phyloP scores from a whole-genome alignment of 2,888 invertebrate genomes.

The Idaea biselata region DNA sequence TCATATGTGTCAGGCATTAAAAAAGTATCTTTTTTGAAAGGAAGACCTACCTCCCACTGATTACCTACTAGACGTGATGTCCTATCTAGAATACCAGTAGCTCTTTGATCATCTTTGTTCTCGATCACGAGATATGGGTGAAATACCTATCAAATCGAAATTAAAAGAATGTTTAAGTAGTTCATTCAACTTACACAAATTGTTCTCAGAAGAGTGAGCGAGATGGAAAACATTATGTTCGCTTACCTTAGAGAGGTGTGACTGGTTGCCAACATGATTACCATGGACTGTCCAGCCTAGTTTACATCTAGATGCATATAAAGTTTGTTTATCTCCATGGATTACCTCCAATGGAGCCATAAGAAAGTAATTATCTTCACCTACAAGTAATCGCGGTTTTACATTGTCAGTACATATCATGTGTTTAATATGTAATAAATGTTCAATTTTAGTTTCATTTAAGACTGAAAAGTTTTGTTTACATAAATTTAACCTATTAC shows the following conservation, averaged over 20 bases:
- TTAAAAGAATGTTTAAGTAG: conserved; percentile 23
- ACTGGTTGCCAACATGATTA: conserved; percentile 13
- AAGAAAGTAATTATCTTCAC: conserved; percentile 27
- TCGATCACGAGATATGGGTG: conserved; percentile 23
- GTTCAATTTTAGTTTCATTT: conserved; percentile 13
- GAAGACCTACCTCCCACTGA: conserved; percentile 28
- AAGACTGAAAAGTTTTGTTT: conserved; percentile 20
- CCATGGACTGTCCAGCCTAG: conserved; percentile 22
- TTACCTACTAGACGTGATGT: conserved; percentile 19
- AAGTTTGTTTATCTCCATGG: conserved; percentile 7
- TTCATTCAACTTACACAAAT: conserved; percentile 20
- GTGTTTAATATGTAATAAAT: conserved; percentile 2
- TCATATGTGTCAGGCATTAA: conserved; percentile 22
- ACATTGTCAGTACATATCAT: conserved; percentile 17
- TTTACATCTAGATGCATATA: conserved; percentile 20
- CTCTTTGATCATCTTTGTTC: conserved; percentile 24
- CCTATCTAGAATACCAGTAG: conserved; percentile 25
- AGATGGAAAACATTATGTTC: background rate
- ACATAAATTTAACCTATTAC: conserved; percentile 20
- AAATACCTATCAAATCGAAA: conserved; percentile 29
- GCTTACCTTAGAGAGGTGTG: conserved; percentile 19
- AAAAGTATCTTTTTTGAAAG: conserved; percentile 23
- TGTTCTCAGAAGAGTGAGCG: conserved; percentile 1
- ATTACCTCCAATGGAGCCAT: conserved; percentile 22
- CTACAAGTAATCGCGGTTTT: conserved; percentile 23